Percentiles rank a stretch among this genome's conserved stretches.
Evolutionary conservation across 2,797 vertebrate genomes (phyloP).

Genomic region (Buphagus erythrorhynchus): DNA sequence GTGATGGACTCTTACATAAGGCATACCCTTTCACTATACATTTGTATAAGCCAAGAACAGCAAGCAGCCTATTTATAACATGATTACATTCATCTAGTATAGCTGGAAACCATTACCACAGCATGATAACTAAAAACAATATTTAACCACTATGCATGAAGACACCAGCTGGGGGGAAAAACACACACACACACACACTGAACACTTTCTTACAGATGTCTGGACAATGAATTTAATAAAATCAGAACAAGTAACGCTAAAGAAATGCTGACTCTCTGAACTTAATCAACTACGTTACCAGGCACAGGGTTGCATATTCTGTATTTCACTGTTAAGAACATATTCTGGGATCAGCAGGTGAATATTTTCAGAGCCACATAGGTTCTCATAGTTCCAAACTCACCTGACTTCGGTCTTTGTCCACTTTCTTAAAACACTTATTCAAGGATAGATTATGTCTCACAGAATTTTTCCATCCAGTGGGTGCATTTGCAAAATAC

Average conservation of each 20-base stretch:
- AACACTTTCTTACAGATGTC: slow-evolving; percentile 36
- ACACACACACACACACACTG: not conserved
- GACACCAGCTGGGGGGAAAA: slow-evolving; percentile 38
- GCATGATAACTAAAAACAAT: slow-evolving; percentile 34
- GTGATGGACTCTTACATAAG: not conserved
- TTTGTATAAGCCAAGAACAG: slow-evolving; percentile 23
- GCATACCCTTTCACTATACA: slow-evolving; percentile 50
- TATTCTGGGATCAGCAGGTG: not conserved
- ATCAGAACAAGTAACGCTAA: slow-evolving; percentile 16
- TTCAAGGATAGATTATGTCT: slow-evolving; percentile 96
- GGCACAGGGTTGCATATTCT: not conserved
- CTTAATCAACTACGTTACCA: not conserved
- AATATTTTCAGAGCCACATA: not conserved
- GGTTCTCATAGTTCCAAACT: slow-evolving; percentile 37
- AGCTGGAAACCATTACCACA: slow-evolving; percentile 38
- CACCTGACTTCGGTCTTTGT: slow-evolving; percentile 98
- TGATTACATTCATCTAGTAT: slow-evolving; percentile 36
- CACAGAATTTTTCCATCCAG: slow-evolving; percentile 99
- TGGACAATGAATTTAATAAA: slow-evolving; percentile 53
- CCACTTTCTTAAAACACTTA: slow-evolving; percentile 99
- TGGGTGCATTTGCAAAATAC: slow-evolving; percentile 95
- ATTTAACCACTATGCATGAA: slow-evolving; percentile 41
- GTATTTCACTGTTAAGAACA: not conserved
- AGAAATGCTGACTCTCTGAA: slow-evolving; percentile 11
- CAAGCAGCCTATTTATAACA: slow-evolving; percentile 26